A percentile compares a stretch with the other conserved stretches of the same genome.
These are phyloP conservation scores for Saturnia japonica DNA, from an alignment of 2,888 invertebrate species.

Conservation along the genomic window DNA sequence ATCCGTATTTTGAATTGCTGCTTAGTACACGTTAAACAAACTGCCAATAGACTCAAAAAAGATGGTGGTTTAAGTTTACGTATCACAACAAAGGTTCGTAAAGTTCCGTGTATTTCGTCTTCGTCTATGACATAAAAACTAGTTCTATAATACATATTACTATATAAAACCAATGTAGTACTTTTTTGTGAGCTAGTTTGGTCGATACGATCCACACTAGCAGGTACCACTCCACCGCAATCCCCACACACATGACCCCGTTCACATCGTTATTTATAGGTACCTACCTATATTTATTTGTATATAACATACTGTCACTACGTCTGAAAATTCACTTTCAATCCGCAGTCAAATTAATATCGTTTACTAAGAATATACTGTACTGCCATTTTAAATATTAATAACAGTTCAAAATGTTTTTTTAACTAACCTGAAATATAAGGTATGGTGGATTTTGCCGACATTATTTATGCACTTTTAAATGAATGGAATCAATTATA, in stretches of 20 bases:
- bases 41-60: neutral
- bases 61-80: neutral
- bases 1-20: no score
- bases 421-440: no score
- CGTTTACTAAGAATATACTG: no score
- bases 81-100: neutral
- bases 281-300: no score
- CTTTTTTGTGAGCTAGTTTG: constrained; percentile 53
- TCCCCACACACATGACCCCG: constrained; percentile 34
- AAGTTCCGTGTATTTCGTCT: neutral
- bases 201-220: constrained; percentile 61
- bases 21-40: neutral
- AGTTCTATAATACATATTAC: neutral
- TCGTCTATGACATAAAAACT: constrained; percentile 1
- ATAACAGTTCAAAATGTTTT: no score
- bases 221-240: constrained; percentile 52
- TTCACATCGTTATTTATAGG: constrained; percentile 18
- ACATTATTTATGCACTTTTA: no score
- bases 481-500: neutral
- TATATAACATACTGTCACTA: no score
- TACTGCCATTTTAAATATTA: no score
- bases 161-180: constrained; percentile 17
- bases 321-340: neutral
- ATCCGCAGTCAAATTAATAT: no score
- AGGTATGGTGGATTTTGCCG: no score